Conservation (phyloP, 2,113 vertebrate genomes). For the Hemicordylus capensis region DNA sequence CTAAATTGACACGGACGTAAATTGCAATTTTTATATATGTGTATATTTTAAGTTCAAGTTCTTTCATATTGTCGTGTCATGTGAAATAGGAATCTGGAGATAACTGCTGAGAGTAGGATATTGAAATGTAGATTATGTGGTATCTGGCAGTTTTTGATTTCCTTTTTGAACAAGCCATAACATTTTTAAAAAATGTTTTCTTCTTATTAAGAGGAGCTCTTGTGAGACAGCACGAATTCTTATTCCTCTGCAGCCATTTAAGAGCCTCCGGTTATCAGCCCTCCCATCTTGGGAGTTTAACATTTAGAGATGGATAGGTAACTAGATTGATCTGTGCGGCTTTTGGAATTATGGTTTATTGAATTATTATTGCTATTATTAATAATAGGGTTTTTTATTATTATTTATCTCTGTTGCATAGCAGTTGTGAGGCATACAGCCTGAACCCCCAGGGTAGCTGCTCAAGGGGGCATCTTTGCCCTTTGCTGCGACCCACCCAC, state of each 20-base stretch:
- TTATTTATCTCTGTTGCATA: no score
- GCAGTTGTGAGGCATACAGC: no score
- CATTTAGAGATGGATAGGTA: neutral
- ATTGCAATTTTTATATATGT: neutral
- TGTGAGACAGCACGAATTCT: neutral
- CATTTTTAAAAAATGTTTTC: neutral
- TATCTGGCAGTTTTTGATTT: neutral
- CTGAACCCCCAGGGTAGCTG: no score
- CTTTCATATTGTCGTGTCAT: neutral
- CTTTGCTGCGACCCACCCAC: no score
- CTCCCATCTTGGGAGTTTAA: neutral
- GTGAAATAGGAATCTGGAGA: neutral
- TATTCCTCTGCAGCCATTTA: neutral
- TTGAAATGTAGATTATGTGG: neutral
- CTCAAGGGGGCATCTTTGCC: no score
- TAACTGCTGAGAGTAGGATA: neutral
- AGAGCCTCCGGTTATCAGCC: neutral
- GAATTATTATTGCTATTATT: neutral
- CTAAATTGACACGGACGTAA: neutral
- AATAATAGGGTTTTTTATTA: neutral
- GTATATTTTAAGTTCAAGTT: neutral
- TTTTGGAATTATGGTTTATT: neutral
- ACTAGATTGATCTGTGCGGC: rapidly evolving
- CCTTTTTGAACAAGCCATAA: neutral
- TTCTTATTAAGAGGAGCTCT: neutral